Evolutionary conservation across 2,888 invertebrate genomes (phyloP), one percentile per base, ranked within the genome.

Genomic region (Thalpophila matura): DNA sequence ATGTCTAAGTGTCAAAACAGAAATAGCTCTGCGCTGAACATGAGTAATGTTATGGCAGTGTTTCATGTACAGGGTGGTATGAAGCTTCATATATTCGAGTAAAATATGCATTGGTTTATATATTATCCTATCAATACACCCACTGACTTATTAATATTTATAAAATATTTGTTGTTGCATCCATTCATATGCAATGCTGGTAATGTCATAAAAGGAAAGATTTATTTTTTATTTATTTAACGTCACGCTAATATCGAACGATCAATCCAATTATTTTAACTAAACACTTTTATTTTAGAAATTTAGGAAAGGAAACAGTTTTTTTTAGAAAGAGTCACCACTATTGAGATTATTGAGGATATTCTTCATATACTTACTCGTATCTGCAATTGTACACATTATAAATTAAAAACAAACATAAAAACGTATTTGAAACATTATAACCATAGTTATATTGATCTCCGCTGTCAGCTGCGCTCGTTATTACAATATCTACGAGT

Each of bases 1-100:
- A 63, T 55, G 62, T 63, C 54, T 38, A 58, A 43, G 46, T 74
- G 66, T 77, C 74, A 70, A 58, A 70, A 70, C 47, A 60, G 33
- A 65, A 68, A 72, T 57, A 53, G 56, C 20, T 68, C 55, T 46
- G 18, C 35, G 45, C 20, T 50, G 35, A 26, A 37, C 7, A 60
- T 61, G 67, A 57, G 31, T 72, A 16, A 67, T 67, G 51, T 61
- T 22, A 42, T 37, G 12, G 18, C 27, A 40, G 4, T 66, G 49
- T 61, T 53, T 55, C 40, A 54, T 49, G 37, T 38, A 56, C 16
- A 51, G 22, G 2, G 1, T 9, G 43, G 7, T 31, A 7, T 1
- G 24, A 22, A 31, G 3, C 6, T 35, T 22, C 7, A 26, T 42
- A 12, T 45, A 24, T 47, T 31, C 3, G 0, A 10, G 22, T 35